phyloP scores from a whole-genome alignment of 2,888 invertebrate species.

The Troglohyphantes excavatus region DNA sequence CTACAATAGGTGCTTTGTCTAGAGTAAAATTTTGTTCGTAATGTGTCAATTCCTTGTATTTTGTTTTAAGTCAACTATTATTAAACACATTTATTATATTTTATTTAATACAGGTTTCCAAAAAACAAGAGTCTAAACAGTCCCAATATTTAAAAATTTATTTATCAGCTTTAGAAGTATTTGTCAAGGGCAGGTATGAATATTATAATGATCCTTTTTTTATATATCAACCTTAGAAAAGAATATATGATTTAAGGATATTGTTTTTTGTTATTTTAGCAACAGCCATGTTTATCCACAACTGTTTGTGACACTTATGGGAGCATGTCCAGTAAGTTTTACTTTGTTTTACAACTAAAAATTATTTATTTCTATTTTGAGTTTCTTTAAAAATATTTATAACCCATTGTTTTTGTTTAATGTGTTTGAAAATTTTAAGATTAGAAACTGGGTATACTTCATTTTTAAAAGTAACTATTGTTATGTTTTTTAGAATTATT shows the following conservation, averaged over 20 bases:
- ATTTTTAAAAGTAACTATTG: too few species aligned
- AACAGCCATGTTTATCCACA: slow-evolving; percentile 63
- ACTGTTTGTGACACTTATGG: slow-evolving; percentile 63
- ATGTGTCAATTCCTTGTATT: too few species aligned
- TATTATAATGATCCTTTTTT: neutral
- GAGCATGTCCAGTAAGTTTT: slow-evolving; percentile 70
- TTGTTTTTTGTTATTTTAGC: slow-evolving; percentile 35
- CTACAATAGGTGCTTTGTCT: too few species aligned
- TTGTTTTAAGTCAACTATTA: too few species aligned
- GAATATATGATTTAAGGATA: neutral
- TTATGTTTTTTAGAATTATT: too few species aligned
- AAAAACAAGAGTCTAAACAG: neutral
- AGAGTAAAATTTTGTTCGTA: too few species aligned
- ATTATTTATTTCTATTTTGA: too few species aligned
- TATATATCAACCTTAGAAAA: neutral
- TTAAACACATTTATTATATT: too few species aligned
- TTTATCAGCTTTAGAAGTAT: slow-evolving; percentile 56
- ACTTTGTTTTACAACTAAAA: neutral
- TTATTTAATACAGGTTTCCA: slow-evolving; percentile 27
- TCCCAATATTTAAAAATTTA: slow-evolving; percentile 53
- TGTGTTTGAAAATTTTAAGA: too few species aligned
- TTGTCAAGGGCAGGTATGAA: slow-evolving; percentile 52
- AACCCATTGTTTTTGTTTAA: too few species aligned
- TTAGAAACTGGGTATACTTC: too few species aligned
- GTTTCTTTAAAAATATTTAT: too few species aligned